Conservation (phyloP, 2,888 invertebrate genomes). For the Tenthredo scrophulariae region DNA sequence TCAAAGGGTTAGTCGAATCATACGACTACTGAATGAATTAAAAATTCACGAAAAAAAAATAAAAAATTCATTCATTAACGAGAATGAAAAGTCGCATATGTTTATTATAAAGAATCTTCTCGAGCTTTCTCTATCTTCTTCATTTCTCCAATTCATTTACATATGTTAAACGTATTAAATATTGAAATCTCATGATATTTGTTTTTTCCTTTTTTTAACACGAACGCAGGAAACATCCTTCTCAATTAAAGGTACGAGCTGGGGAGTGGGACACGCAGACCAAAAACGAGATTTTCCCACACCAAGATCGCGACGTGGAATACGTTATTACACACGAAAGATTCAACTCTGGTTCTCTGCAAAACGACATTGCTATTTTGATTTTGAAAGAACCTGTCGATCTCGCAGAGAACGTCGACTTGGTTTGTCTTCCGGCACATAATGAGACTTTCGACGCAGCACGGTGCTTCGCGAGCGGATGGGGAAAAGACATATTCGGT, state of each 20-base stretch:
- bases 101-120: too few relatives aligned
- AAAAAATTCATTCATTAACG: neutral
- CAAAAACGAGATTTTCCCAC: constrained; percentile 84
- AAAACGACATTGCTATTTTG: constrained; percentile 88
- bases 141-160: neutral
- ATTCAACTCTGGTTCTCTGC: constrained; percentile 84
- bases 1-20: constrained; percentile 73
- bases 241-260: constrained; percentile 81
- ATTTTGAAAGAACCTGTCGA: constrained; percentile 83
- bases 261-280: constrained; percentile 93
- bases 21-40: neutral
- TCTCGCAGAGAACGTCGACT: constrained; percentile 84
- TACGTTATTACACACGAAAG: constrained; percentile 82
- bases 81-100: too few relatives aligned
- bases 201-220: constrained; percentile 10
- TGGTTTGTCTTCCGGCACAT: constrained; percentile 84
- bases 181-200: neutral
- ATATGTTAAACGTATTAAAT: neutral
- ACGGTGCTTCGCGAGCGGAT: constrained; percentile 86
- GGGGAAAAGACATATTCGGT: constrained; percentile 87
- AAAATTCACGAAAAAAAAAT: neutral
- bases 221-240: constrained; percentile 64
- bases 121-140: too few relatives aligned
- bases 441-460: constrained; percentile 78
- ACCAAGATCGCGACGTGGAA: constrained; percentile 85